Evolutionary conservation across 2,797 vertebrate species (phyloP).

Genomic region (Siniperca obscura): DNA sequence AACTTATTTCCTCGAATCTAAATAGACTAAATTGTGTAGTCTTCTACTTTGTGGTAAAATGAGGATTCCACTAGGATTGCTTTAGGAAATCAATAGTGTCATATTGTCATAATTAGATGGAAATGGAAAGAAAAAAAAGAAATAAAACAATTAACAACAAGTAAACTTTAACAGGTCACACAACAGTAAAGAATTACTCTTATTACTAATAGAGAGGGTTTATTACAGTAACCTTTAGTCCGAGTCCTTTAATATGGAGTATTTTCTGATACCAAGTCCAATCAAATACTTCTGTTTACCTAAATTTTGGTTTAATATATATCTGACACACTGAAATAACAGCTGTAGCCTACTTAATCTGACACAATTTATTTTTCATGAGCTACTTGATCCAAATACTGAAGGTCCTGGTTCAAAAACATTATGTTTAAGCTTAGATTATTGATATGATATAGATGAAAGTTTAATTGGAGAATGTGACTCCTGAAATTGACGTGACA

Average conservation of each 20-base stretch:
- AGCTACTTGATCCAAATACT: constrained; percentile 18
- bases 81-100: not conserved
- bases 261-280: not conserved
- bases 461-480: constrained; percentile 6
- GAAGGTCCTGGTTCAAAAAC: not conserved
- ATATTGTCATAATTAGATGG: not conserved
- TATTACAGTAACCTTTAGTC: not conserved
- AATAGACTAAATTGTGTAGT: not conserved
- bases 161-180: not conserved
- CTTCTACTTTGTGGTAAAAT: not conserved
- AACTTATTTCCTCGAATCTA: not conserved
- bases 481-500: not conserved
- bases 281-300: not conserved
- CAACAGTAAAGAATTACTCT: not conserved
- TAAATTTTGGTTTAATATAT: not conserved
- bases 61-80: not conserved
- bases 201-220: not conserved
- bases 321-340: not conserved
- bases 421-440: constrained; percentile 9
- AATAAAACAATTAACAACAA: not conserved
- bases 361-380: not conserved
- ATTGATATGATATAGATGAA: constrained; percentile 4
- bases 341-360: constrained; percentile 6
- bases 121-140: not conserved
- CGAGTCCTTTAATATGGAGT: not conserved